phyloP scores from a whole-genome alignment of 2,888 invertebrate species.

The Quadroppia sp. region DNA sequence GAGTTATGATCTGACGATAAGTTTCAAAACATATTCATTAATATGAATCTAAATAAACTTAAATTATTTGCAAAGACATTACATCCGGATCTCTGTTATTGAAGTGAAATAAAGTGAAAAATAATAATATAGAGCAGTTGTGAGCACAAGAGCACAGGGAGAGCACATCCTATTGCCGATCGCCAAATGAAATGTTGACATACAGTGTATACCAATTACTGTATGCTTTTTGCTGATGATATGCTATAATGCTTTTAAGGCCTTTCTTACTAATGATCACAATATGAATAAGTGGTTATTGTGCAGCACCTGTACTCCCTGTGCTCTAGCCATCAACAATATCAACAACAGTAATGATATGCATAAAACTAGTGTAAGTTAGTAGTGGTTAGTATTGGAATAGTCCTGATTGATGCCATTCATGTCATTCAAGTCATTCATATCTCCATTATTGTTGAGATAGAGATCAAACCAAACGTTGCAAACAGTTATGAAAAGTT shows the following conservation, averaged over 20 bases:
- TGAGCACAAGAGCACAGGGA: conserved; percentile 12
- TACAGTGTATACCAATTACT: conserved; percentile 30
- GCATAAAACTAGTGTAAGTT: conserved; percentile 3
- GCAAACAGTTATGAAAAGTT: too few species aligned
- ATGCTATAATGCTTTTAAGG: conserved; percentile 23
- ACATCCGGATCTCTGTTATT: conserved; percentile 31
- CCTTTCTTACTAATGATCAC: conserved; percentile 19
- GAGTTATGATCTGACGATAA: conserved; percentile 16
- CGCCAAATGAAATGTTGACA: conserved; percentile 35
- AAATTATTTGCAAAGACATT: not conserved
- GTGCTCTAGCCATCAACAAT: not conserved
- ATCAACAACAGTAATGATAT: conserved; percentile 20
- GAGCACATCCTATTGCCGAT: conserved; percentile 32
- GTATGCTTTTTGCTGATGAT: conserved; percentile 19
- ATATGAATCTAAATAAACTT: not conserved
- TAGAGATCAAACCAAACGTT: not conserved
- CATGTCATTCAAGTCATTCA: not conserved
- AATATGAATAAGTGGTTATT: conserved; percentile 32
- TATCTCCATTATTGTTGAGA: not conserved
- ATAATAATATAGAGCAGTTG: conserved; percentile 25
- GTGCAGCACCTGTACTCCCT: conserved; percentile 22
- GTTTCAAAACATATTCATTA: conserved; percentile 24
- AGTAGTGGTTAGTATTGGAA: not conserved
- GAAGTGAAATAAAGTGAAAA: conserved; percentile 14
- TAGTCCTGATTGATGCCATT: not conserved